These are phyloP conservation scores for Drymodes brunneopygia DNA, from an alignment of 2,113 vertebrate species.

Conservation along the genomic window DNA sequence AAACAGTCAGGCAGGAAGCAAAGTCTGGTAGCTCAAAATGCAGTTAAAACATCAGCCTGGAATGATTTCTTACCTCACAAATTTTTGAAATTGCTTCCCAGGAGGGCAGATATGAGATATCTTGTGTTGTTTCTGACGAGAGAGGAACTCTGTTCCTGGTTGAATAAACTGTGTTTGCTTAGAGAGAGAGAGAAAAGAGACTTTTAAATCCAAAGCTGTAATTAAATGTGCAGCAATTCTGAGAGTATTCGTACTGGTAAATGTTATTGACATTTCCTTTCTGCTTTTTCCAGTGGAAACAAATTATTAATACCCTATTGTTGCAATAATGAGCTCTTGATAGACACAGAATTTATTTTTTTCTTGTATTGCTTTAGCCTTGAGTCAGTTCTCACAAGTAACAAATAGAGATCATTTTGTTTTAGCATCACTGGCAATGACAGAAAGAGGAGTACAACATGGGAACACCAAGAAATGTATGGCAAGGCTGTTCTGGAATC, in stretches of 20 bases:
- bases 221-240: conserved; percentile 4
- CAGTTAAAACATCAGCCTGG: background rate
- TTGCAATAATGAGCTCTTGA: background rate
- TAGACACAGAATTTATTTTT: background rate
- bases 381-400: background rate
- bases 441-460: background rate
- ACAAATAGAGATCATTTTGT: background rate
- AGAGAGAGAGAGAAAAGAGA: background rate
- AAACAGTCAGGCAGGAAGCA: background rate
- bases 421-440: background rate
- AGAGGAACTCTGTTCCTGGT: background rate
- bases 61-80: background rate
- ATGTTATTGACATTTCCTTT: conserved; percentile 16
- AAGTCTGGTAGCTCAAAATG: background rate
- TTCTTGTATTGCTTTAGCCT: background rate
- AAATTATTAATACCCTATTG: background rate
- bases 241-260: background rate
- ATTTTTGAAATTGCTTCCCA: background rate
- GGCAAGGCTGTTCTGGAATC: background rate
- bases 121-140: background rate
- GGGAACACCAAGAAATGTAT: background rate
- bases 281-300: background rate
- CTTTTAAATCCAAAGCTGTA: background rate
- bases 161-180: background rate
- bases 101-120: background rate